phyloP scores from a whole-genome alignment of 2,797 vertebrate species.

The Hippocampus kuda region DNA sequence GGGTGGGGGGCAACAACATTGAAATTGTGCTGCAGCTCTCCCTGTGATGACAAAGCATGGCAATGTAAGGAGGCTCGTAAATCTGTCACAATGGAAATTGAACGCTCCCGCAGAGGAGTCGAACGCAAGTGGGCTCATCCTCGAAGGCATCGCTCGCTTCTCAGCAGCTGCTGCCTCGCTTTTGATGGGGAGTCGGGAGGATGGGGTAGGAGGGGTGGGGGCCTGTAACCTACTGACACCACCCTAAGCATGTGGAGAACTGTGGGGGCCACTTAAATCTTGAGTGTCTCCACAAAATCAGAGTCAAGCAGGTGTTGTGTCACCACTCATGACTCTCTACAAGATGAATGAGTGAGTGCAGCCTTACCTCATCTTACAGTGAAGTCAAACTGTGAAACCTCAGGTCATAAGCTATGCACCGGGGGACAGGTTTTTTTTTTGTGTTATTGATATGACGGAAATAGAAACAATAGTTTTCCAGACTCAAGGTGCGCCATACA shows the following conservation, averaged over 20 bases:
- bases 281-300: conserved; percentile 16
- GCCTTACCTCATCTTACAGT: neutral
- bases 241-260: conserved; percentile 9
- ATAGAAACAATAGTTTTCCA: neutral
- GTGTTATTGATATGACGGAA: neutral
- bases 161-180: conserved; percentile 56
- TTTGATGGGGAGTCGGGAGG: conserved; percentile 26
- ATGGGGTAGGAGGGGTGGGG: too few relatives aligned
- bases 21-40: conserved; percentile 27
- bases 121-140: conserved; percentile 39
- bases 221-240: conserved; percentile 47
- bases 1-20: conserved; percentile 22
- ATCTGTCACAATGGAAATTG: conserved; percentile 52
- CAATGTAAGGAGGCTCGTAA: conserved; percentile 53
- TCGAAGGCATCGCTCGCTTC: conserved; percentile 38
- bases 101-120: conserved; percentile 51
- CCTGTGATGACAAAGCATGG: conserved; percentile 35
- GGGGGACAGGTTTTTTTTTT: neutral
- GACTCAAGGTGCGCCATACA: neutral
- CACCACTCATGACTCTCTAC: conserved; percentile 16
- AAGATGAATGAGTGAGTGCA: neutral
- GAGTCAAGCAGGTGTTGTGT: conserved; percentile 54
- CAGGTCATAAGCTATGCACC: neutral
- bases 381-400: neutral
- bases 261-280: conserved; percentile 13